These are phyloP conservation scores for Hylyphantes graminicola DNA, from an alignment of 1,140 invertebrate species.

Conservation along the genomic window DNA sequence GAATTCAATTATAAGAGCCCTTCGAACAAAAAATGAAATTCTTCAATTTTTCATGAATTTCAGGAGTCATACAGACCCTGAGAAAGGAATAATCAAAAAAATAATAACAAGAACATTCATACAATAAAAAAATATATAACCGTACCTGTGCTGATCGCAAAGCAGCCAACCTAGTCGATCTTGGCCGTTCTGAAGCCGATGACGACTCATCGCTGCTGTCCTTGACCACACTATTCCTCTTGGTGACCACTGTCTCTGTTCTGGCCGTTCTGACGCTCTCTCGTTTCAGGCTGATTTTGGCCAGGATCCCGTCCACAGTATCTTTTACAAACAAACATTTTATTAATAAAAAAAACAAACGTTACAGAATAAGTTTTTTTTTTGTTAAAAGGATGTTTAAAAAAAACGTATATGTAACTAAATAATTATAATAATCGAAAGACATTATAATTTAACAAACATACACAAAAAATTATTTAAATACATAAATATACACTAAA, in stretches of 20 bases:
- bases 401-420: no score
- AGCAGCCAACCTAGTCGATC: conserved; percentile 9
- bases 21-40: background rate
- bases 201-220: background rate
- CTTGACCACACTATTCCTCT: background rate
- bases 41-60: background rate
- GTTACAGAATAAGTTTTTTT: no score
- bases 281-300: conserved; percentile 8
- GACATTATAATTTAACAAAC: no score
- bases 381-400: no score
- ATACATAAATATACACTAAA: no score
- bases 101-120: background rate
- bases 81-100: no score
- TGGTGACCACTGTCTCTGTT: conserved; percentile 19
- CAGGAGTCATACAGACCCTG: background rate
- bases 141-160: conserved; percentile 10
- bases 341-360: no score
- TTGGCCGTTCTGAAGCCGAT: background rate
- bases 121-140: background rate
- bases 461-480: no score
- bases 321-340: no score
- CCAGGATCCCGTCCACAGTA: background rate
- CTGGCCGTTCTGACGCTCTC: conserved; percentile 9
- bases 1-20: no score
- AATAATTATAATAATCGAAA: no score